Conservation (phyloP, 2,888 invertebrate genomes). For the Heliconius charithonia region DNA sequence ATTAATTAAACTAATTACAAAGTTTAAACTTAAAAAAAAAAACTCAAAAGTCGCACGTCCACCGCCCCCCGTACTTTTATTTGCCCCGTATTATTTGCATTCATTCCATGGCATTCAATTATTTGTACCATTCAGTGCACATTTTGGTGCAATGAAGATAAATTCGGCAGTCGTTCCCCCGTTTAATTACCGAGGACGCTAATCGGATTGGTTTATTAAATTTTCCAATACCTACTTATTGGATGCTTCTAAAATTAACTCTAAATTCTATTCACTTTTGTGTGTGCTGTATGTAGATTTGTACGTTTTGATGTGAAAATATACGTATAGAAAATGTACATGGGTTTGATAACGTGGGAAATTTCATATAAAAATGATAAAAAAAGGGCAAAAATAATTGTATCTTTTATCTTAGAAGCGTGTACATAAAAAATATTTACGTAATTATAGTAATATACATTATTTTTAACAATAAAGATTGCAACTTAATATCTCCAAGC, state of each 20-base stretch:
- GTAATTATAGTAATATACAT: too few species aligned
- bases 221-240: conserved; percentile 32
- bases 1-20: too few species aligned
- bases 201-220: conserved; percentile 44
- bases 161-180: conserved; percentile 43
- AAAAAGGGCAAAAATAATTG: too few species aligned
- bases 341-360: too few species aligned
- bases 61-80: conserved; percentile 26
- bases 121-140: conserved; percentile 45
- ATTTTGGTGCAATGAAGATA: conserved; percentile 45
- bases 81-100: conserved; percentile 43
- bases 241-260: not conserved
- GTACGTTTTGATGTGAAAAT: not conserved
- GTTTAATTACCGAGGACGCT: conserved; percentile 44
- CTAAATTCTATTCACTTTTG: not conserved
- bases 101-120: conserved; percentile 45
- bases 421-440: too few species aligned
- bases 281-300: too few species aligned
- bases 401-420: too few species aligned
- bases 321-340: not conserved
- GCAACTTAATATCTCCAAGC: too few species aligned
- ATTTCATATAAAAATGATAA: too few species aligned
- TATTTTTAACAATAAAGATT: too few species aligned
- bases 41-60: conserved; percentile 20
- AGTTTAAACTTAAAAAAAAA: not conserved